Evolutionary conservation across 2,113 vertebrate species (phyloP).

Genomic region (Cavia aperea): DNA sequence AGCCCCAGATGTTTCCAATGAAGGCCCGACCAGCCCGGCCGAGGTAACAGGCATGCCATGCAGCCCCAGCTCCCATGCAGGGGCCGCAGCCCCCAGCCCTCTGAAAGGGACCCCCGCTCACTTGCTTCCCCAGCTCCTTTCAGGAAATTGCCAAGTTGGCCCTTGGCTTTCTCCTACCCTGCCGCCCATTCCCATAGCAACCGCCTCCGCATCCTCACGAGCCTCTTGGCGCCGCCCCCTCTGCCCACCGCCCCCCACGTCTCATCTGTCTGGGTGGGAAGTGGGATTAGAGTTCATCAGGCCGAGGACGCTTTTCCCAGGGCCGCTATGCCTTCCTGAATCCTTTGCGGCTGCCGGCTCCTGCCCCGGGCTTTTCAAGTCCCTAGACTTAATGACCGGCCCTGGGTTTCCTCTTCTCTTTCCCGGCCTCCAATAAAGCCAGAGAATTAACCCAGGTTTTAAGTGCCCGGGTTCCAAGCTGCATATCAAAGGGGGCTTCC

Average conservation of each 20-base stretch:
- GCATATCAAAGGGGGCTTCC: slow-evolving; percentile 70
- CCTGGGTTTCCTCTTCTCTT: slow-evolving; percentile 65
- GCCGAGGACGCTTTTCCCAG: slow-evolving; percentile 60
- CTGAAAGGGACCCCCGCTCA: slow-evolving; percentile 40
- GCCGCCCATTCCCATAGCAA: slow-evolving; percentile 56
- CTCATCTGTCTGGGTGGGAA: slow-evolving; percentile 73
- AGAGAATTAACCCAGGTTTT: slow-evolving; percentile 69
- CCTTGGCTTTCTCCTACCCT: slow-evolving; percentile 59
- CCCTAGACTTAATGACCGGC: slow-evolving; percentile 63
- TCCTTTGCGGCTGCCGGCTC: slow-evolving; percentile 42
- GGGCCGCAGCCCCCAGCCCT: not conserved
- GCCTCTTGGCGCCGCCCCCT: slow-evolving; percentile 38
- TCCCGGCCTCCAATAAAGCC: slow-evolving; percentile 68
- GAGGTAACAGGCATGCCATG: not conserved
- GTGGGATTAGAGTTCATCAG: slow-evolving; percentile 61
- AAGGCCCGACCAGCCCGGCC: not conserved
- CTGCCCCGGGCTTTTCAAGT: slow-evolving; percentile 67
- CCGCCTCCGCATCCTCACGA: slow-evolving; percentile 48
- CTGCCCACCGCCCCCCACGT: not conserved
- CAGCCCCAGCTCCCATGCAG: not conserved
- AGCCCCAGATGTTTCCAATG: slow-evolving; percentile 58
- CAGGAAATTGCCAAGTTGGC: slow-evolving; percentile 68
- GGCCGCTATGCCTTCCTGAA: slow-evolving; percentile 50
- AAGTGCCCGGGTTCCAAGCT: slow-evolving; percentile 66
- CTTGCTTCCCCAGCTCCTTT: slow-evolving; percentile 54